Percentiles rank a stretch among this genome's conserved stretches.
phyloP scores from a whole-genome alignment of 2,113 vertebrate genomes.

The Nibea coibor region DNA sequence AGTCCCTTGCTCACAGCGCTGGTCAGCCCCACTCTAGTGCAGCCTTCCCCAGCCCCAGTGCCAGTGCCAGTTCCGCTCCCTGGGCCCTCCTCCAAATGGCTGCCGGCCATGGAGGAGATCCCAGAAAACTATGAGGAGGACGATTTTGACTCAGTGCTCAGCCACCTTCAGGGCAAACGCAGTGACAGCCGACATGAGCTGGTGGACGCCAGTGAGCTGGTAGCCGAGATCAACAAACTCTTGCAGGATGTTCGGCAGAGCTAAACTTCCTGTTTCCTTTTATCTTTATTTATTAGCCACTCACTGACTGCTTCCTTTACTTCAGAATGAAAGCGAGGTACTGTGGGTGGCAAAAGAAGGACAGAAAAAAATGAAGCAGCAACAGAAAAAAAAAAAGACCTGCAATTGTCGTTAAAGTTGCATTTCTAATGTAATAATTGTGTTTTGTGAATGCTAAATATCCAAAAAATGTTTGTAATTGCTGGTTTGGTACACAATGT shows the following conservation, averaged over 20 bases:
- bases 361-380: neutral
- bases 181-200: constrained; percentile 94
- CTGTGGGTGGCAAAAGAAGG: constrained; percentile 31
- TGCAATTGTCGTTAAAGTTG: constrained; percentile 90
- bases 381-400: constrained; percentile 78
- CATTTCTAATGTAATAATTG: constrained; percentile 93
- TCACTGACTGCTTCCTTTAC: constrained; percentile 8
- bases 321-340: constrained; percentile 44
- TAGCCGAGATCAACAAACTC: constrained; percentile 98
- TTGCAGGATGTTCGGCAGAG: constrained; percentile 96
- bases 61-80: constrained; percentile 35
- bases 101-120: constrained; percentile 99
- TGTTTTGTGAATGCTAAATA: constrained; percentile 99
- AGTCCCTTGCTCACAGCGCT: constrained; percentile 63
- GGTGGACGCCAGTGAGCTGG: constrained; percentile 97
- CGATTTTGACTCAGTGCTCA: constrained; percentile 95
- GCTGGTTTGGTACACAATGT: constrained; percentile 91
- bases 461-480: constrained; percentile 92
- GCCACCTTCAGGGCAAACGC: constrained; percentile 88
- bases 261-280: constrained; percentile 73
- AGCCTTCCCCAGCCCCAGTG: constrained; percentile 31
- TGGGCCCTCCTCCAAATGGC: constrained; percentile 91
- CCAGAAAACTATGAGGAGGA: constrained; percentile 98
- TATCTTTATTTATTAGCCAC: constrained; percentile 46
- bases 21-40: constrained; percentile 73